Percentiles rank a stretch among this genome's conserved stretches.
phyloP scores from a whole-genome alignment of 2,888 invertebrate species.

The Tanytarsus gracilentus region DNA sequence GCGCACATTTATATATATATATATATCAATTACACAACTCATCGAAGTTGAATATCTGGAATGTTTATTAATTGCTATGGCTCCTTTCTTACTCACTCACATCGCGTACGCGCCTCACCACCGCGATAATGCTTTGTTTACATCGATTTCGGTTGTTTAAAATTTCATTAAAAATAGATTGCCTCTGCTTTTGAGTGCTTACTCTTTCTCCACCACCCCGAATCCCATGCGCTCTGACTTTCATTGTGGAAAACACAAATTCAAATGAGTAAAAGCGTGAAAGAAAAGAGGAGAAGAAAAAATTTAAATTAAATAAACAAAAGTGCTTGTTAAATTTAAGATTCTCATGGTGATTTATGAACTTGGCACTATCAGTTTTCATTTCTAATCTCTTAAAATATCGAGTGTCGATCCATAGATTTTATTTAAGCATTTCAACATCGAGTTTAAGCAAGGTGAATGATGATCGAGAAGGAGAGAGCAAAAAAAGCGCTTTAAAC shows the following conservation, averaged over 20 bases:
- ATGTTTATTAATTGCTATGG: slow-evolving; percentile 23
- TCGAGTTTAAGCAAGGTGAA: no score
- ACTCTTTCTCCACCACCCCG: neutral
- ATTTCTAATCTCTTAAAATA: neutral
- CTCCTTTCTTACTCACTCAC: neutral
- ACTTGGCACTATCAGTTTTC: slow-evolving; percentile 15
- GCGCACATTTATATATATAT: no score
- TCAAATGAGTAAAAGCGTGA: no score
- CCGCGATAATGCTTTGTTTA: slow-evolving; percentile 11
- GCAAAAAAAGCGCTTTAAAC: slow-evolving; percentile 8
- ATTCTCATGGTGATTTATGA: slow-evolving; percentile 16
- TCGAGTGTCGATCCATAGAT: no score
- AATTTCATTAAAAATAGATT: slow-evolving; percentile 15
- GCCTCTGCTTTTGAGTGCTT: no score
- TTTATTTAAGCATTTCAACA: no score
- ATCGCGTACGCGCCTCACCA: neutral
- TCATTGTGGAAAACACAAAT: slow-evolving; percentile 3
- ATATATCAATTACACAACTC: slow-evolving; percentile 10
- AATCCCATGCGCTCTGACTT: slow-evolving; percentile 1
- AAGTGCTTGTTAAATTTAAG: slow-evolving; percentile 6
- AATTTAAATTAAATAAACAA: slow-evolving; percentile 1
- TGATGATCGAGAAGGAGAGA: no score
- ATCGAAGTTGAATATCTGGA: neutral
- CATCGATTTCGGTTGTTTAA: slow-evolving; percentile 9
- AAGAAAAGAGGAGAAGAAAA: no score